These are phyloP conservation scores for Meriones unguiculatus DNA, from an alignment of 2,113 vertebrate genomes.

Conservation along the genomic window DNA sequence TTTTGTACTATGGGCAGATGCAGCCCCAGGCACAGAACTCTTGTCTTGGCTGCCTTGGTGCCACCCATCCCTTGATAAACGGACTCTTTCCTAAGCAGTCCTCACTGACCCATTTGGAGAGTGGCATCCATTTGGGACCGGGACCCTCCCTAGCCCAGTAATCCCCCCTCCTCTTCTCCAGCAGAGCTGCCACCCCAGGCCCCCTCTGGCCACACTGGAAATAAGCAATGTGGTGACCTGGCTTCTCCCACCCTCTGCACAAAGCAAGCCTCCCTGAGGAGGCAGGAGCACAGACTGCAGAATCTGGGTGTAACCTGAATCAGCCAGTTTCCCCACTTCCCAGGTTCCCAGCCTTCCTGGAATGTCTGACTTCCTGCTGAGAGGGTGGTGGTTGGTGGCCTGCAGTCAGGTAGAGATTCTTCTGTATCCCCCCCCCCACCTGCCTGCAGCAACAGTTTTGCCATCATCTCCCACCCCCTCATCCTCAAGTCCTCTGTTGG, in stretches of 20 bases:
- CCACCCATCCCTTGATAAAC: not conserved
- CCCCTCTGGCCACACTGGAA: not conserved
- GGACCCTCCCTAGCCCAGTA: not conserved
- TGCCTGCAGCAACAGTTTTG: fast-evolving
- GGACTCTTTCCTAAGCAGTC: not conserved
- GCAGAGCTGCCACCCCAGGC: not conserved
- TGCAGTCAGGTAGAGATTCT: no score
- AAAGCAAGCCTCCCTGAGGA: slow-evolving; percentile 44
- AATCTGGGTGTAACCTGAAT: slow-evolving; percentile 25
- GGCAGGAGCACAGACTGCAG: not conserved
- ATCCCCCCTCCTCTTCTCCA: not conserved
- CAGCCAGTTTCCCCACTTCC: slow-evolving; percentile 35
- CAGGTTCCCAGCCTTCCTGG: not conserved
- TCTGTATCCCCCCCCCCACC: no score
- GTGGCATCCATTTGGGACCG: not conserved
- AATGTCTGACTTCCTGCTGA: not conserved
- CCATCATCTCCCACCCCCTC: not conserved
- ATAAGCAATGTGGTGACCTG: not conserved
- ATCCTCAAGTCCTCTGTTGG: not conserved
- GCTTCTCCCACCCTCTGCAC: not conserved
- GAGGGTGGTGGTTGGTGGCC: not conserved
- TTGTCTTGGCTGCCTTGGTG: not conserved
- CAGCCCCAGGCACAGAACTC: fast-evolving
- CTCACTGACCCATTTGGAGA: not conserved
- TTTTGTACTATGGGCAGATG: not conserved